Percentiles rank a stretch among this genome's conserved stretches.
phyloP scores from a whole-genome alignment of 2,888 invertebrate genomes.

The Acronicta aceris region DNA sequence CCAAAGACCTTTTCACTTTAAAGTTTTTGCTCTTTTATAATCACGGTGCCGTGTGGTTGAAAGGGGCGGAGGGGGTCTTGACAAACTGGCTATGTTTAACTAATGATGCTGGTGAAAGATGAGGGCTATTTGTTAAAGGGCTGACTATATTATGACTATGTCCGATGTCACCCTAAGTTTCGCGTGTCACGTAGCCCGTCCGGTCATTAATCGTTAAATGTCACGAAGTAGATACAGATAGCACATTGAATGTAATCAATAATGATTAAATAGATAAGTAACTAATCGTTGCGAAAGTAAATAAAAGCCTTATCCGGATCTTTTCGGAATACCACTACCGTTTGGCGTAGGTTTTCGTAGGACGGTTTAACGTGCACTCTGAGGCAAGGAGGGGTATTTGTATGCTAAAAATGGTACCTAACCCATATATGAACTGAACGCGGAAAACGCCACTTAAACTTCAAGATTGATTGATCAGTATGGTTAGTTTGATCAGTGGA shows the following conservation, averaged over 20 bases:
- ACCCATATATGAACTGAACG: no score
- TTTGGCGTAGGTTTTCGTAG: no score
- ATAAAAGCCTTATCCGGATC: no score
- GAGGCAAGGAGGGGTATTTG: no score
- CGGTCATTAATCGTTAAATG: slow-evolving; percentile 24
- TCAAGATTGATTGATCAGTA: no score
- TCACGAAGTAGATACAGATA: slow-evolving; percentile 1
- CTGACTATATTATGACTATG: slow-evolving; percentile 51
- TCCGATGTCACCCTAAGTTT: slow-evolving; percentile 39
- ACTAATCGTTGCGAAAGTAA: not conserved
- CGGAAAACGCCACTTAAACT: no score
- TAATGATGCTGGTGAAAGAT: slow-evolving; percentile 76
- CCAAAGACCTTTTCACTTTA: slow-evolving; percentile 44
- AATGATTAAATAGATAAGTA: not conserved
- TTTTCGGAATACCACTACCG: no score
- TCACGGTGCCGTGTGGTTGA: slow-evolving; percentile 16
- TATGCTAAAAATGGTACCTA: no score
- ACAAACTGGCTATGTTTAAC: slow-evolving; percentile 65
- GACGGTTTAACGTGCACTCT: no score
- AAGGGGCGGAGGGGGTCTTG: slow-evolving; percentile 47
- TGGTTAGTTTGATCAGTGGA: no score
- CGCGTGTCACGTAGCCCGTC: slow-evolving; percentile 20
- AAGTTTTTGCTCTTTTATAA: slow-evolving; percentile 37
- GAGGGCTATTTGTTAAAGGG: slow-evolving; percentile 73
- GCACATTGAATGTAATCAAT: slow-evolving; percentile 14